phyloP scores from a whole-genome alignment of 2,113 vertebrate species.

The Zapornia atra region DNA sequence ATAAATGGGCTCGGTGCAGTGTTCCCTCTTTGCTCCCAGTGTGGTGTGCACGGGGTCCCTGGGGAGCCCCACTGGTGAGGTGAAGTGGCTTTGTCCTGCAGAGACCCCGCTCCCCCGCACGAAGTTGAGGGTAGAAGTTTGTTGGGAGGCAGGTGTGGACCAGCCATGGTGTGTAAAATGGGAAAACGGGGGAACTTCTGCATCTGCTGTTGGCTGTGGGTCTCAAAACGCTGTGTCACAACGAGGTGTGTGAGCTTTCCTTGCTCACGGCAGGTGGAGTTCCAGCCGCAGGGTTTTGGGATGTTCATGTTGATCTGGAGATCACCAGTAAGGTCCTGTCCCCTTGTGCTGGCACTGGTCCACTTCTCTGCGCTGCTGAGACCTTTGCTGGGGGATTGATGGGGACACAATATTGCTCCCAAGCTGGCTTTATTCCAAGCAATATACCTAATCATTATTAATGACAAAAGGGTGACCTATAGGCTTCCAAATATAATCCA shows the following conservation, averaged over 20 bases:
- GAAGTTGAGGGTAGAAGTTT: not conserved
- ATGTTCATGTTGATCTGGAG: not conserved
- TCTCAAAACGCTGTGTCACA: not conserved
- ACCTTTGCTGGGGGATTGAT: not conserved
- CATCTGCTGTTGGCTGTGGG: not conserved
- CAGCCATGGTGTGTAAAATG: fast-evolving
- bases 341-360: not conserved
- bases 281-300: too few species aligned
- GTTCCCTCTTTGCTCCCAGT: not conserved
- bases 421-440: conserved; percentile 21
- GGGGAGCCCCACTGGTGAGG: not conserved
- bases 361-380: not conserved
- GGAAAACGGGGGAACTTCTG: fast-evolving
- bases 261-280: not conserved
- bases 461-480: conserved; percentile 70
- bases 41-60: not conserved
- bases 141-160: not conserved
- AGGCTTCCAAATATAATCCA: conserved; percentile 57
- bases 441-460: conserved; percentile 22
- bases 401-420: not conserved
- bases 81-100: not conserved
- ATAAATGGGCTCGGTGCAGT: not conserved
- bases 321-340: not conserved
- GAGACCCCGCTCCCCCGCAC: not conserved
- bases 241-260: fast-evolving